Evolutionary conservation across 2,797 vertebrate species (phyloP).

Genomic region (Acanthurus leucopareius): DNA sequence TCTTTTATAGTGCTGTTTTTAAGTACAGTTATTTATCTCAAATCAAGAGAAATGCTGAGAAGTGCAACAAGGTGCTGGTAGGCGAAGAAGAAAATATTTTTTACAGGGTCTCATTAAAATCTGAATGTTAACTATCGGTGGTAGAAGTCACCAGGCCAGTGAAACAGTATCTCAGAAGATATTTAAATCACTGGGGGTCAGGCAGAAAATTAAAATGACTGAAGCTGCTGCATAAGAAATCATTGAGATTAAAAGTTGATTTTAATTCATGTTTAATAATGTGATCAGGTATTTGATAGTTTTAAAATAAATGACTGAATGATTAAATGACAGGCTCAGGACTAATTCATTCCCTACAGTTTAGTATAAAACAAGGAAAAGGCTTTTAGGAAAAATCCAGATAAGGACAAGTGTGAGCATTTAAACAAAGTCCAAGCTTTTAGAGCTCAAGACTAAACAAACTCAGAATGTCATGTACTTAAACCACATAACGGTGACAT

Average conservation of each 20-base stretch:
- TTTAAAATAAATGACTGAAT: background rate
- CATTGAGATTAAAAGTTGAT: background rate
- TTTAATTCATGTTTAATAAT: slow-evolving; percentile 3
- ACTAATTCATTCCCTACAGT: too few relatives aligned
- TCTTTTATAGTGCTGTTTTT: background rate
- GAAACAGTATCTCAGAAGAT: background rate
- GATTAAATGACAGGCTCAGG: background rate
- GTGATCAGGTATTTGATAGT: background rate
- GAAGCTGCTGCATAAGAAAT: background rate
- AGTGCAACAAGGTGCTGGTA: background rate
- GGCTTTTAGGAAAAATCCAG: too few relatives aligned
- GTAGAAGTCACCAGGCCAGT: background rate
- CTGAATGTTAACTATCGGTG: background rate
- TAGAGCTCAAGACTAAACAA: too few relatives aligned
- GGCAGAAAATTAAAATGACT: background rate
- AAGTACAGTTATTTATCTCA: background rate
- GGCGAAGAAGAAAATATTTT: background rate
- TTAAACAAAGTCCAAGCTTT: too few relatives aligned
- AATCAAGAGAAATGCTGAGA: background rate
- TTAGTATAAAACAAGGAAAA: too few relatives aligned
- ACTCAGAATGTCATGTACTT: background rate
- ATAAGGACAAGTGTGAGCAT: too few relatives aligned
- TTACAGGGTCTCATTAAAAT: background rate
- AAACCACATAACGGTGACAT: background rate
- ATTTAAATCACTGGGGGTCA: background rate